phyloP scores from a whole-genome alignment of 2,888 invertebrate genomes.

The Ichneumoninae sp. region DNA sequence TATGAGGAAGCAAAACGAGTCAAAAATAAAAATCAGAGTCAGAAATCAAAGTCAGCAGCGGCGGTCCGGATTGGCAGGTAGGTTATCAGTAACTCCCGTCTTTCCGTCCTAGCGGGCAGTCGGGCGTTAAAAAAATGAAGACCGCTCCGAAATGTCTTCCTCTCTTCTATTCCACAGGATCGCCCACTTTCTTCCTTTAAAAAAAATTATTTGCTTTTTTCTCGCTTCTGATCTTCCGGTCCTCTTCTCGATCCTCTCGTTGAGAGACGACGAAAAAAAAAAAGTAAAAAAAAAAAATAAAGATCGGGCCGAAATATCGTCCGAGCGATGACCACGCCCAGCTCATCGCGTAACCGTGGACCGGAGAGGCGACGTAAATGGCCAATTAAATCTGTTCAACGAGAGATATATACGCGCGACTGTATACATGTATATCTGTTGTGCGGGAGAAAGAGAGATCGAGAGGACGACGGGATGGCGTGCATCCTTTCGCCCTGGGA shows the following conservation, averaged over 20 bases:
- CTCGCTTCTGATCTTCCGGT: constrained; percentile 23
- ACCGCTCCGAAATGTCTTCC: neutral
- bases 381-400: constrained; percentile 79
- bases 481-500: constrained; percentile 39
- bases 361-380: constrained; percentile 75
- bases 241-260: constrained; percentile 52
- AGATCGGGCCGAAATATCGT: constrained; percentile 44
- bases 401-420: constrained; percentile 17
- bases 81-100: no score
- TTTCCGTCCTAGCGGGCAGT: no score
- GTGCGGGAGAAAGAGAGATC: neutral
- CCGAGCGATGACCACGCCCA: constrained; percentile 42
- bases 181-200: neutral
- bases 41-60: no score
- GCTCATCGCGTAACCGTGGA: constrained; percentile 58
- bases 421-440: neutral
- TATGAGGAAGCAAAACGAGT: no score
- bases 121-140: no score
- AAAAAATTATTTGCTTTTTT: neutral
- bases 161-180: constrained; percentile 48
- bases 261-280: constrained; percentile 38
- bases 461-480: neutral
- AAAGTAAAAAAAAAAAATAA: constrained; percentile 10
- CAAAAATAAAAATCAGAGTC: no score
- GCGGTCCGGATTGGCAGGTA: no score